Evolutionary conservation across 2,888 invertebrate genomes (phyloP), one percentile per base, ranked within the genome.

Genomic region (Pogonocherus hispidulus): DNA sequence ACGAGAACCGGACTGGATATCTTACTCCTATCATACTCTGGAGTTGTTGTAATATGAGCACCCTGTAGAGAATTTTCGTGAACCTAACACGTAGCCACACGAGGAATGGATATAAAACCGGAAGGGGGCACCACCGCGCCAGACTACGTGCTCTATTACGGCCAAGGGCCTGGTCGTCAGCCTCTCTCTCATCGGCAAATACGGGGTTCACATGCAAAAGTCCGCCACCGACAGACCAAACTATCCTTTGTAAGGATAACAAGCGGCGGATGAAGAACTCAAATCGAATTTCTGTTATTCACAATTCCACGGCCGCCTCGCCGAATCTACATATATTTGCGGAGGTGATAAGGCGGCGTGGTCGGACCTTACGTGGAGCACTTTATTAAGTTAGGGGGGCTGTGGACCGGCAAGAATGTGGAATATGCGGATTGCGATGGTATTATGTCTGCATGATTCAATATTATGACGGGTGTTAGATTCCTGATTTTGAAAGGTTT

Each of bases 211-310:
- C 81, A 81, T 81, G 80, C 80, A 81, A 79, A 81, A 81, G 81
- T 81, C 81, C 79, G 72, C 62, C 46, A 51, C 49, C 49, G 62
- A 51, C 62, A 51, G 62, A 72, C 76, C 81, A 78, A 82, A 82
- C 83, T 83, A 82, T 82, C 82, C 83, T 83, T 83, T 84, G 83
- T 83, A 76, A 74, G 76, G 81, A 80, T 84, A 84, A 84, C 83
- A 83, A 84, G 82, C 79, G 59, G 69, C 77, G 81, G 80, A 82
- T 81, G 84, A 84, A 84, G 83, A 83, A 82, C 82, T 82, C 79
- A 83, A 84, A 84, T 84, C 84, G 82, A 84, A 84, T 84, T 84
- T 83, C 82, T 80, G 80, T 81, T 82, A 83, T 81, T 83, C 82
- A 80, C 81, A 80, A 82, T 81, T 82, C 81, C 73, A 69, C 75